Evolutionary conservation across 2,113 vertebrate genomes (phyloP).

Genomic region (Serinus canaria): DNA sequence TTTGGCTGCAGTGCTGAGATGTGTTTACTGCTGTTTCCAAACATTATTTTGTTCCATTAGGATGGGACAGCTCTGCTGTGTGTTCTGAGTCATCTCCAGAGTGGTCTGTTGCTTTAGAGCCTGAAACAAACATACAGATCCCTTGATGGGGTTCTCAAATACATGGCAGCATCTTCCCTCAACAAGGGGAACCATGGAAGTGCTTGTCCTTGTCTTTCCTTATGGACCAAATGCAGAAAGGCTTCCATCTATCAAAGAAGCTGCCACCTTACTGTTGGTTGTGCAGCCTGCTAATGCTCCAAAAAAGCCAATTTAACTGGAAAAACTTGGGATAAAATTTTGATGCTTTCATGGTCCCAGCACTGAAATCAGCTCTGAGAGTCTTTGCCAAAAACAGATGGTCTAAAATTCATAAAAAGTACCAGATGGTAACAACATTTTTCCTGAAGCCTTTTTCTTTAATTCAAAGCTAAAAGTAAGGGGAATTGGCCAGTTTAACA

Average conservation of each 20-base stretch:
- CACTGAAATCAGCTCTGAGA: neutral
- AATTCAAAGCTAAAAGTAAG: neutral
- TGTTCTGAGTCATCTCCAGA: neutral
- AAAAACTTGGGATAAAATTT: neutral
- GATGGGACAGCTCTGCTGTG: neutral
- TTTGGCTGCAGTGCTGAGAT: neutral
- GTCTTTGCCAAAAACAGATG: slow-evolving; percentile 5
- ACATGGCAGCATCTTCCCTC: neutral
- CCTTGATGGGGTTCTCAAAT: neutral
- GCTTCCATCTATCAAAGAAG: neutral
- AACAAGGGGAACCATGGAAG: neutral
- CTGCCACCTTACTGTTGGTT: neutral
- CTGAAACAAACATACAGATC: neutral
- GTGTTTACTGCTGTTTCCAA: neutral
- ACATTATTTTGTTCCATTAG: neutral
- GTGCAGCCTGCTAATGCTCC: neutral
- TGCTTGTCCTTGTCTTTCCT: neutral
- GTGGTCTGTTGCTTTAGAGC: neutral
- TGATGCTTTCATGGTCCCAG: neutral
- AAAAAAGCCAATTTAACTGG: neutral
- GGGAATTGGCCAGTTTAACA: neutral
- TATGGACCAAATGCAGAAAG: neutral
- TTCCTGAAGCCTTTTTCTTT: neutral
- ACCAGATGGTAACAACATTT: neutral
- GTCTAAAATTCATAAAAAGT: neutral